phyloP scores from a whole-genome alignment of 2,888 invertebrate genomes.

The Catocala nupta region DNA sequence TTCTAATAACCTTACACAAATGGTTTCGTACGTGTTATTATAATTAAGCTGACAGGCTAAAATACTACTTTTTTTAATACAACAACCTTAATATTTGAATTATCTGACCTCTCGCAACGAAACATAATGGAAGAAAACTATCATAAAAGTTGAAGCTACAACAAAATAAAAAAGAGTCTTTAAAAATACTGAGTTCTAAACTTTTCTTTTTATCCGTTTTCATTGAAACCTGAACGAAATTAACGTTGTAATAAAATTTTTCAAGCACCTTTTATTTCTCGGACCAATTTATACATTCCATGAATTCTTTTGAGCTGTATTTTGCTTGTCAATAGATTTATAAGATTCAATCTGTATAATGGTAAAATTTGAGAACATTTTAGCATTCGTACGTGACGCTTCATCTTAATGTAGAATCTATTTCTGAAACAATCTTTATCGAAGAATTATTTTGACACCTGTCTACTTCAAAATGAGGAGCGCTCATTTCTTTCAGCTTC shows the following conservation, averaged over 20 bases:
- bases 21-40: too few species aligned
- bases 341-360: constrained; percentile 18
- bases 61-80: too few species aligned
- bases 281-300: constrained; percentile 18
- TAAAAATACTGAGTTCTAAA: background rate
- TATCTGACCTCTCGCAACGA: too few species aligned
- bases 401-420: constrained; percentile 13
- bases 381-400: constrained; percentile 19
- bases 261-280: constrained; percentile 7
- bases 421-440: constrained; percentile 17
- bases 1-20: too few species aligned
- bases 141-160: background rate
- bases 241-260: constrained; percentile 14
- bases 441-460: constrained; percentile 14
- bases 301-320: constrained; percentile 10
- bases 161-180: background rate
- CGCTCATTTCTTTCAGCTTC: too few species aligned
- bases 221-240: background rate
- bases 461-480: too few species aligned
- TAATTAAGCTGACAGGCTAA: too few species aligned
- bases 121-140: background rate
- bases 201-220: constrained; percentile 7
- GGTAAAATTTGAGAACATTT: constrained; percentile 18
- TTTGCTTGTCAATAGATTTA: constrained; percentile 14
- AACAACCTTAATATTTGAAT: too few species aligned